Conservation (phyloP, 2,113 vertebrate species). For the Tragelaphus imberbis region DNA sequence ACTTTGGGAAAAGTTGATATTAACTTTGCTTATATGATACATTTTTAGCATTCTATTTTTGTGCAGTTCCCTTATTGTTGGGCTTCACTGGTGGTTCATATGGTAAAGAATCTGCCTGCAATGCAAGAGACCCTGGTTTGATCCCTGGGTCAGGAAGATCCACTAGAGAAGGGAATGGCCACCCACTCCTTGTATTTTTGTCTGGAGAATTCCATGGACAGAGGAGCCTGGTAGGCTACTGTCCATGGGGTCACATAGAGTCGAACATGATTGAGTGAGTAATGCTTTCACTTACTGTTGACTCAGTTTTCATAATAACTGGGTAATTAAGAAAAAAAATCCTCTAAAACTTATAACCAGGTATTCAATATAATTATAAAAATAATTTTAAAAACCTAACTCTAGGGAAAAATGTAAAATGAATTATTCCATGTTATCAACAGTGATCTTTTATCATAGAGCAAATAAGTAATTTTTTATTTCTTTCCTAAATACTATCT, state of each 20-base stretch:
- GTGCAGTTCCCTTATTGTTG: not conserved
- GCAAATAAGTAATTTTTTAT: not conserved
- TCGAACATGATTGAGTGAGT: fast-evolving
- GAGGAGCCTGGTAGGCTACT: not conserved
- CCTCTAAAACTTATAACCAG: not conserved
- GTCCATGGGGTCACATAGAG: not conserved
- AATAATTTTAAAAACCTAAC: not conserved
- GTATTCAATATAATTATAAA: not conserved
- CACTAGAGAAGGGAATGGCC: not conserved
- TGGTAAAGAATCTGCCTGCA: not conserved
- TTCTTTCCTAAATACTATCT: not conserved
- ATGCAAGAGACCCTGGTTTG: not conserved
- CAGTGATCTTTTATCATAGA: not conserved
- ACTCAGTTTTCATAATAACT: not conserved
- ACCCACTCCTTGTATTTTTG: not conserved
- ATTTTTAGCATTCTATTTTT: not conserved
- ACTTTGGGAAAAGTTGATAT: conserved; percentile 1
- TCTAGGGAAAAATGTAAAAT: not conserved
- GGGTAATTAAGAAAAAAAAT: not conserved
- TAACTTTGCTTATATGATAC: not conserved
- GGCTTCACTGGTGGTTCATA: not conserved
- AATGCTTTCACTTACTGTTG: not conserved
- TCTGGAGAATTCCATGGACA: not conserved
- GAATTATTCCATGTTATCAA: not conserved
- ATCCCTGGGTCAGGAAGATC: not conserved